A percentile compares a stretch with the other conserved stretches of the same genome.
phyloP scores from a whole-genome alignment of 2,888 invertebrate genomes.

The Pteria penguin region DNA sequence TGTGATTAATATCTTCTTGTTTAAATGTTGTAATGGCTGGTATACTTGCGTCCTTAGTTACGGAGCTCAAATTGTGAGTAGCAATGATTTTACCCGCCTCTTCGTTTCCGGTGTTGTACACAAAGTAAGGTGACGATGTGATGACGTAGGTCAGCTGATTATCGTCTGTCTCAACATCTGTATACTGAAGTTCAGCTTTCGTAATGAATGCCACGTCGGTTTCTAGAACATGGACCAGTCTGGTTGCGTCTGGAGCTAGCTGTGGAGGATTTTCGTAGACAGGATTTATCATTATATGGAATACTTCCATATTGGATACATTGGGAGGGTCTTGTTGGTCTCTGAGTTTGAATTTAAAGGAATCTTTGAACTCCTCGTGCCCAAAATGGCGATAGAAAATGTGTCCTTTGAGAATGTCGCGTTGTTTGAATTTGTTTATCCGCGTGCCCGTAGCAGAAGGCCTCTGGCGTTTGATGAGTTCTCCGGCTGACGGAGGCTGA shows the following conservation, averaged over 20 bases:
- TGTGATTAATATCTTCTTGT: slow-evolving; percentile 78
- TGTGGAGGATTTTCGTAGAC: slow-evolving; percentile 78
- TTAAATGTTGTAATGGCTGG: slow-evolving; percentile 73
- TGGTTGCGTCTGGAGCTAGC: slow-evolving; percentile 68
- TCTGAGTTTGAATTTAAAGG: slow-evolving; percentile 74
- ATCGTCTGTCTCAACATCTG: slow-evolving; percentile 75
- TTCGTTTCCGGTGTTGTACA: slow-evolving; percentile 72
- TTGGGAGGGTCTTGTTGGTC: slow-evolving; percentile 78
- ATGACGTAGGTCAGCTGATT: slow-evolving; percentile 74
- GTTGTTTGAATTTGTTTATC: slow-evolving; percentile 75
- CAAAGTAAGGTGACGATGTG: slow-evolving; percentile 77
- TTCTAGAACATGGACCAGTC: slow-evolving; percentile 74
- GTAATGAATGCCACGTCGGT: slow-evolving; percentile 75
- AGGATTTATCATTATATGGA: slow-evolving; percentile 73
- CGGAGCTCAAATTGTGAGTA: slow-evolving; percentile 69
- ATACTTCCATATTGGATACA: slow-evolving; percentile 72
- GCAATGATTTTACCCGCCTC: slow-evolving; percentile 77
- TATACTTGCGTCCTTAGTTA: slow-evolving; percentile 63
- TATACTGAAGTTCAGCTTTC: slow-evolving; percentile 74
- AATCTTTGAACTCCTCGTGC: slow-evolving; percentile 71
- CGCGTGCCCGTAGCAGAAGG: slow-evolving; percentile 71
- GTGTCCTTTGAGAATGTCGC: slow-evolving; percentile 76
- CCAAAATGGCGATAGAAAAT: slow-evolving; percentile 78
- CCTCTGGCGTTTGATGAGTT: slow-evolving; percentile 70
- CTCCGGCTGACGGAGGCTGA: slow-evolving; percentile 73